phyloP scores from a whole-genome alignment of 2,888 invertebrate species.

The Diabrotica balteata region DNA sequence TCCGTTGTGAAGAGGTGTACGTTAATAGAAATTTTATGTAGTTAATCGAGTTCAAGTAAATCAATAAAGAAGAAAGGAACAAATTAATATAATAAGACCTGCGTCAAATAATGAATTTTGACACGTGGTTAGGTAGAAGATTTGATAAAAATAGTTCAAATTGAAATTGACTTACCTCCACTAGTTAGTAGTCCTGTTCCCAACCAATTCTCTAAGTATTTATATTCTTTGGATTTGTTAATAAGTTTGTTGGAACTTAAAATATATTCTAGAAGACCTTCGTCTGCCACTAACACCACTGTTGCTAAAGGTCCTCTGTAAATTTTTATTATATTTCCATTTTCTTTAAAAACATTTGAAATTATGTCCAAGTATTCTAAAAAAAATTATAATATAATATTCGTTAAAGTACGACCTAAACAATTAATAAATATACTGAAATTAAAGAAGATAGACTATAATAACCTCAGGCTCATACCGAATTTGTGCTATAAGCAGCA shows the following conservation, averaged over 20 bases:
- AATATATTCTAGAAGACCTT: slow-evolving; percentile 15
- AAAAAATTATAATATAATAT: slow-evolving; percentile 2
- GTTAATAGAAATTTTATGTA: background rate
- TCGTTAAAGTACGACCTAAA: background rate
- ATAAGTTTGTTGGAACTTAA: slow-evolving; percentile 14
- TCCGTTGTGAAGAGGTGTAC: background rate
- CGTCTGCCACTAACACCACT: slow-evolving; percentile 8
- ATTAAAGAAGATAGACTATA: no score
- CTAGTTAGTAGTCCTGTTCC: slow-evolving; percentile 19
- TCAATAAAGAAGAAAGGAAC: no score
- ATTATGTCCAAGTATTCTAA: slow-evolving; percentile 18
- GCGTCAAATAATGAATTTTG: no score
- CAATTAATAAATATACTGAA: background rate
- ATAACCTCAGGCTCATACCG: no score
- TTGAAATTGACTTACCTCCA: slow-evolving; percentile 7
- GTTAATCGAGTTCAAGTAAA: no score
- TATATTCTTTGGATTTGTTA: slow-evolving; percentile 14
- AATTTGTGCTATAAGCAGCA: no score
- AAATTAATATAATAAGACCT: no score
- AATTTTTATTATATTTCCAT: slow-evolving; percentile 10
- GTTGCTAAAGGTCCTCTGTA: slow-evolving; percentile 20
- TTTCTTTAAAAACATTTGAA: background rate
- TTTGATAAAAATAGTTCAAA: no score
- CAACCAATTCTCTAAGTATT: slow-evolving; percentile 13
- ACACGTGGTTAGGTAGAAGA: no score